Evolutionary conservation across 2,113 vertebrate species (phyloP).

Genomic region (Solea senegalensis): DNA sequence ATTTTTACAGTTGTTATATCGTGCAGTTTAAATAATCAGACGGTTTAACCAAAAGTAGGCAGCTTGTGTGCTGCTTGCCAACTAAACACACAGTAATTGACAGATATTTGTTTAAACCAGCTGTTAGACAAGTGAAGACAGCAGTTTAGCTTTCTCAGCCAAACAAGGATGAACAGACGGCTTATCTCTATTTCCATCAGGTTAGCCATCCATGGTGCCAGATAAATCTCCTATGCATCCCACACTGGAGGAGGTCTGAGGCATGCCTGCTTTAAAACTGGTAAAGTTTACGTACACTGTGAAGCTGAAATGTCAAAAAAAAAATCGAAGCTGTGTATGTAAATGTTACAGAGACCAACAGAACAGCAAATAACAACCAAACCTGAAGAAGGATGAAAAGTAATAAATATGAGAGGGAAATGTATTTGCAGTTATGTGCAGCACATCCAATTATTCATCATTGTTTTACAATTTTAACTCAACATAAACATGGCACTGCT

Average conservation of each 20-base stretch:
- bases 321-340: no score
- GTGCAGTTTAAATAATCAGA: slow-evolving; percentile 17
- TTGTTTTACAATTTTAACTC: not conserved
- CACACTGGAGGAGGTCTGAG: slow-evolving; percentile 57
- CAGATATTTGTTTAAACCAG: slow-evolving; percentile 58
- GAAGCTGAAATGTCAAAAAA: not conserved
- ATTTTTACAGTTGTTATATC: slow-evolving; percentile 1
- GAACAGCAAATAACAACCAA: not conserved
- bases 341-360: no score
- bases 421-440: not conserved
- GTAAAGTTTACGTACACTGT: slow-evolving; percentile 15
- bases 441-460: not conserved
- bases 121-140: slow-evolving; percentile 50
- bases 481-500: not conserved
- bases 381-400: not conserved
- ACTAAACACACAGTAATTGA: slow-evolving; percentile 38
- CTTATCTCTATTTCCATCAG: slow-evolving; percentile 75
- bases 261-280: slow-evolving; percentile 61
- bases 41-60: slow-evolving; percentile 14
- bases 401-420: not conserved
- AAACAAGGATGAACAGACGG: slow-evolving; percentile 59
- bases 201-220: slow-evolving; percentile 65
- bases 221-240: slow-evolving; percentile 59
- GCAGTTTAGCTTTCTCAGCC: slow-evolving; percentile 46
- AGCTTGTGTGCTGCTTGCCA: slow-evolving; percentile 13